Percentiles rank a stretch among this genome's conserved stretches.
These are phyloP conservation scores for Agapetus fuscipes DNA, from an alignment of 2,888 invertebrate genomes.

Conservation along the genomic window DNA sequence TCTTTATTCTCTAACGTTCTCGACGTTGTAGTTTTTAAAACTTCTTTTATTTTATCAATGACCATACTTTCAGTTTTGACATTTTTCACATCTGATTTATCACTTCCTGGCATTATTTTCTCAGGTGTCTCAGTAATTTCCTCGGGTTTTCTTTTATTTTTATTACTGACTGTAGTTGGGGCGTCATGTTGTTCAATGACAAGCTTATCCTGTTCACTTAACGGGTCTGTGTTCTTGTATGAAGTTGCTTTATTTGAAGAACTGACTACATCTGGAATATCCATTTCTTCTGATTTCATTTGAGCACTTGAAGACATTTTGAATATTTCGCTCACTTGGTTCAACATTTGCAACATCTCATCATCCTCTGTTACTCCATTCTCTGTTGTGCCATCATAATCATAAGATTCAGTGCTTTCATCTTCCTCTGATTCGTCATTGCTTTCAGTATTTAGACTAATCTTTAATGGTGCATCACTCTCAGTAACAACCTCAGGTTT, in stretches of 20 bases:
- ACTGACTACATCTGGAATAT: background rate
- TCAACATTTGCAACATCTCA: constrained; percentile 19
- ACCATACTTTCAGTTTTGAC: too few relatives aligned
- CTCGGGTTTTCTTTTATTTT: too few relatives aligned
- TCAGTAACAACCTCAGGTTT: background rate
- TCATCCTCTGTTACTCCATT: constrained; percentile 8
- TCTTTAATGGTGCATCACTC: constrained; percentile 7
- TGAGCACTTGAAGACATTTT: constrained; percentile 14
- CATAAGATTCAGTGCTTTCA: constrained; percentile 3
- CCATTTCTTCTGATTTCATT: constrained; percentile 2
- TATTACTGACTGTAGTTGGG: background rate
- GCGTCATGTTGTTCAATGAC: too few relatives aligned
- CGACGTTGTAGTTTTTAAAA: too few relatives aligned
- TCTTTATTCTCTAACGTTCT: too few relatives aligned
- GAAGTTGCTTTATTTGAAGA: constrained; percentile 4
- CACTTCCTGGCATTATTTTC: too few relatives aligned
- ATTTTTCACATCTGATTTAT: too few relatives aligned
- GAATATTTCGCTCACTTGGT: constrained; percentile 18
- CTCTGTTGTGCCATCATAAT: constrained; percentile 5
- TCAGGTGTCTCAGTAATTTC: too few relatives aligned
- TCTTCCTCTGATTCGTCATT: background rate
- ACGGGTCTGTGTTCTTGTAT: constrained; percentile 9
- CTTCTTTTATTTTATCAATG: too few relatives aligned
- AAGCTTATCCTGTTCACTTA: background rate
- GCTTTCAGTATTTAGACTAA: background rate